These are phyloP conservation scores for Characodon lateralis DNA, from an alignment of 2,797 vertebrate genomes.

Conservation along the genomic window DNA sequence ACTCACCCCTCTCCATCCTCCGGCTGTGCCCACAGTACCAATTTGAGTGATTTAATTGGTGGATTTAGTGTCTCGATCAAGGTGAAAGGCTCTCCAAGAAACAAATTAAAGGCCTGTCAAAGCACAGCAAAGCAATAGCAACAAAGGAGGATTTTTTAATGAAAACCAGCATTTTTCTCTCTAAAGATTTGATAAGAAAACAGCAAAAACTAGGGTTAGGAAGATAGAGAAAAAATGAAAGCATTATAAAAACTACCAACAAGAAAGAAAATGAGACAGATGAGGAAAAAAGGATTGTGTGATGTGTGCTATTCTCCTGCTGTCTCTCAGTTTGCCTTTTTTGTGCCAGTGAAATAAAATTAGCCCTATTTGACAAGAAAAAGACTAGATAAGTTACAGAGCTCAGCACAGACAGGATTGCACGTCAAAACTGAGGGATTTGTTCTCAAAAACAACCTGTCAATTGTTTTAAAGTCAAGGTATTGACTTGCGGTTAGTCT, in stretches of 20 bases:
- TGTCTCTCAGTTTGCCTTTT: constrained; percentile 40
- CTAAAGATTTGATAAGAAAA: constrained; percentile 31
- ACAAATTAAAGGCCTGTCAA: constrained; percentile 74
- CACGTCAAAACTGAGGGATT: constrained; percentile 64
- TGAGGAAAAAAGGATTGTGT: constrained; percentile 46
- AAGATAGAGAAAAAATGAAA: constrained; percentile 41
- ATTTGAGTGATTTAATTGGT: constrained; percentile 81
- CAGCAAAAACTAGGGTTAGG: constrained; percentile 25
- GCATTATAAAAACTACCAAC: constrained; percentile 40
- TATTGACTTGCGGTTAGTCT: constrained; percentile 64
- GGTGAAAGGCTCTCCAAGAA: constrained; percentile 74
- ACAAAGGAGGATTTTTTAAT: constrained; percentile 45
- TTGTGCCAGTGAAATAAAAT: constrained; percentile 61
- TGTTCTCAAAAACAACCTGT: constrained; percentile 69
- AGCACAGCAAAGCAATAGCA: constrained; percentile 46
- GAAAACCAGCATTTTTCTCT: constrained; percentile 54
- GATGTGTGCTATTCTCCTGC: constrained; percentile 36
- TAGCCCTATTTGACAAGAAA: constrained; percentile 57
- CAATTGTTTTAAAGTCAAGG: constrained; percentile 67
- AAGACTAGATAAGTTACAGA: constrained; percentile 58
- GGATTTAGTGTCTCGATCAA: constrained; percentile 78
- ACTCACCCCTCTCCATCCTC: constrained; percentile 49
- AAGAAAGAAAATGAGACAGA: constrained; percentile 41
- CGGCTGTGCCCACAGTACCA: constrained; percentile 63
- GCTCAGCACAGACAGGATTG: constrained; percentile 62